phyloP scores from a whole-genome alignment of 2,797 vertebrate species.

The Crocodylus rhombifer region DNA sequence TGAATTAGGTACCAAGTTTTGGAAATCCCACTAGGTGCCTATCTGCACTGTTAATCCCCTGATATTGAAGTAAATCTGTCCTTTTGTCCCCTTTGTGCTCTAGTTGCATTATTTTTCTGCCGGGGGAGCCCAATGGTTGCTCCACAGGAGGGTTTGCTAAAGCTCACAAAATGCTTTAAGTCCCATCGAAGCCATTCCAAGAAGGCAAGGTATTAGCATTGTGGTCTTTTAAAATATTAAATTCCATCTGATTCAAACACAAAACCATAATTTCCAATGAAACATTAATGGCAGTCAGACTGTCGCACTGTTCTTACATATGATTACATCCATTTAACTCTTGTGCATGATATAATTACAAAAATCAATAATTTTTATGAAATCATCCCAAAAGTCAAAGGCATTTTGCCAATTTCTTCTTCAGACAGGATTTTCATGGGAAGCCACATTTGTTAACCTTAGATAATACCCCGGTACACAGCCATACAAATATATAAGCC shows the following conservation, averaged over 20 bases:
- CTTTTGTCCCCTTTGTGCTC: background rate
- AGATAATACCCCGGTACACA: background rate
- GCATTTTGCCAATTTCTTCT: background rate
- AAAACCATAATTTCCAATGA: background rate
- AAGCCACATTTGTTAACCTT: background rate
- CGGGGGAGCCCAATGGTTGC: background rate
- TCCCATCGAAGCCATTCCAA: background rate
- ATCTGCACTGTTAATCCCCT: background rate
- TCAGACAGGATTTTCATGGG: background rate
- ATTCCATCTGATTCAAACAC: background rate
- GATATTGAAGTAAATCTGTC: background rate
- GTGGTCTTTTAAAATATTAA: conserved; percentile 30
- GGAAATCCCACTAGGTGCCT: background rate
- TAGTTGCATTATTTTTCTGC: background rate
- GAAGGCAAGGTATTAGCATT: conserved; percentile 21
- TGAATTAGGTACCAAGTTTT: background rate
- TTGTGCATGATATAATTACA: background rate
- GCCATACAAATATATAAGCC: background rate
- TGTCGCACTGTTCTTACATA: background rate
- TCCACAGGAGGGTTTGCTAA: background rate
- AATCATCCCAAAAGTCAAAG: background rate
- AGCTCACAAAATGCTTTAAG: background rate
- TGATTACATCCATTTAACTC: background rate
- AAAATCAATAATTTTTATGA: background rate
- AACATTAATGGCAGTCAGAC: background rate